Evolutionary conservation across 2,888 invertebrate species (phyloP), one percentile per base, ranked within the genome.

Genomic region (Leptarthrus brevirostris): DNA sequence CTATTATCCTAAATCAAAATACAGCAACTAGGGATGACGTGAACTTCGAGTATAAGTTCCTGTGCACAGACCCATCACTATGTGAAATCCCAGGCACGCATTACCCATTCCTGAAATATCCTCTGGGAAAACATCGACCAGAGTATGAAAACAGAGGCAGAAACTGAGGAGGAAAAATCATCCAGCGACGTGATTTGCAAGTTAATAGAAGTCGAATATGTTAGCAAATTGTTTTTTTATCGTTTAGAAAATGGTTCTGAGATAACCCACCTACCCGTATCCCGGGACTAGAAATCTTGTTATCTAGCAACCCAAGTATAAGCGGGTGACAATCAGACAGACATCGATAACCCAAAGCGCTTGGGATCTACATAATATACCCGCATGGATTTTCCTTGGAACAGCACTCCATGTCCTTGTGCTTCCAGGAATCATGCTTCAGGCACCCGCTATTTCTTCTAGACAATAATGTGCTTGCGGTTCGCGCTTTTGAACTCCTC

Each of bases 161-260:
- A 47, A 47, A 6, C n/a, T 5, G 5, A 14, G 8, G 14, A 47
- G 30, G 14, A 47, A 47, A 47, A 14, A 47, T 47, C 47, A 47
- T 16, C 47, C 47, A 16, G 16, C n/a, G 47, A 47, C 47, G 47
- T 47, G 47, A 47, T 47, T 47, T 47, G 47, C 47, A 47, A 47
- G 47, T 47, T 47, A 47, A 47, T 47, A 47, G 47, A 47, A 47
- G 47, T 47, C 47, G 16, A 47, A 47, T 47, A 47, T 47, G 47
- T 47, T 47, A n/a, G 47, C 47, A 47, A 47, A 47, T 47, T 47
- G 47, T 47, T 47, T 47, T 47, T 47, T 47, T 47, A 47, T 47
- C 47, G 47, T 16, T 47, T 47, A 47, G 47, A 47, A 16, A 47
- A 47, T 16, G 47, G 47, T 5, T 47, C 47, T 14, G n/a, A 6